Conservation (phyloP, 2,888 invertebrate genomes). For the Eucriotettix oculatus region DNA sequence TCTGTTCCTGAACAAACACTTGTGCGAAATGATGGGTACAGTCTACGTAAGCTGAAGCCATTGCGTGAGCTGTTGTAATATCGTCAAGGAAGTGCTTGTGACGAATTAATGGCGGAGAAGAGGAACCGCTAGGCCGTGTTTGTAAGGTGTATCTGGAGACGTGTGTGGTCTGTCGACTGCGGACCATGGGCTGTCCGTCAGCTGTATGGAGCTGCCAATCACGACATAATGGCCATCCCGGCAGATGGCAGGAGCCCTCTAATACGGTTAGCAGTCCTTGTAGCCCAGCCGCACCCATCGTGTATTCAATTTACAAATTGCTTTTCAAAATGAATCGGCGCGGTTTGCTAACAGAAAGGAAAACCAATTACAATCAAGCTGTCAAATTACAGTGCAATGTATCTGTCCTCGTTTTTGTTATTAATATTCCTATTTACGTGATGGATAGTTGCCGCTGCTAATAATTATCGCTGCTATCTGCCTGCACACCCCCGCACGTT, state of each 20-base stretch:
- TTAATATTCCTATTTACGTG: conserved; percentile 1
- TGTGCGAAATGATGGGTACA: too few relatives aligned
- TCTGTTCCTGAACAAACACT: too few relatives aligned
- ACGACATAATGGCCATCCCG: not conserved
- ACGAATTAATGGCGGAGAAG: too few relatives aligned
- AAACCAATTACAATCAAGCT: conserved; percentile 9
- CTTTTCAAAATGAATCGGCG: conserved; percentile 13
- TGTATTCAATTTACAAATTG: conserved; percentile 14
- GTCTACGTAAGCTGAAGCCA: too few relatives aligned
- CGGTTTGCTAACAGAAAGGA: conserved; percentile 1
- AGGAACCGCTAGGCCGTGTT: too few relatives aligned
- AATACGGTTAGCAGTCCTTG: not conserved
- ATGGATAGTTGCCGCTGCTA: conserved; percentile 1
- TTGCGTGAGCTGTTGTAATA: too few relatives aligned
- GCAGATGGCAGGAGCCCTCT: not conserved
- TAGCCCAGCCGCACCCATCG: not conserved
- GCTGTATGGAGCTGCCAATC: conserved; percentile 1
- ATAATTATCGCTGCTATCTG: not conserved
- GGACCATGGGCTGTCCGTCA: not conserved
- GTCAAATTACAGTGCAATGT: conserved; percentile 6
- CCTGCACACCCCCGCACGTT: not conserved
- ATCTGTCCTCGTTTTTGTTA: not conserved
- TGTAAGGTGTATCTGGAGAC: too few relatives aligned
- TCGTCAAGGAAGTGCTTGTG: too few relatives aligned
- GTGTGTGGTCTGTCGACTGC: not conserved